phyloP scores from a whole-genome alignment of 2,888 invertebrate genomes.

The Tanypteryx hageni region DNA sequence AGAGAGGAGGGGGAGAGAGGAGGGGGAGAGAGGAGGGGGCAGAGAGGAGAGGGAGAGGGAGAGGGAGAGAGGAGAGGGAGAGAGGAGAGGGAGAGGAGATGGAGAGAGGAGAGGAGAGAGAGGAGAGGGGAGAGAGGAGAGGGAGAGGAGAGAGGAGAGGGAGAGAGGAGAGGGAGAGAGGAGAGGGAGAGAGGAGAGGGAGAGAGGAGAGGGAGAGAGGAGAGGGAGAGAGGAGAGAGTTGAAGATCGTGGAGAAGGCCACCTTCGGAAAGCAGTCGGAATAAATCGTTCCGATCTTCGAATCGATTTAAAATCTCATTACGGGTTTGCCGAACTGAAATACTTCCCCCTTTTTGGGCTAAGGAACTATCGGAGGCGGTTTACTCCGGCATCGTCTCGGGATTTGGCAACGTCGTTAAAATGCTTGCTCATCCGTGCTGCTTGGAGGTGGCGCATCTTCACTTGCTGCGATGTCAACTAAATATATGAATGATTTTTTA shows the following conservation, averaged over 20 bases:
- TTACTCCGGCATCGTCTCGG: neutral
- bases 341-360: neutral
- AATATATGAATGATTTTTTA: too few relatives aligned
- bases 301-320: conserved; percentile 47
- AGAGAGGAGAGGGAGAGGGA: neutral
- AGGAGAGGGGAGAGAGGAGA: neutral
- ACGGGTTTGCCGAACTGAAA: conserved; percentile 4
- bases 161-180: neutral
- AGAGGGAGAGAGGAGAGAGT: neutral
- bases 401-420: neutral
- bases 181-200: neutral
- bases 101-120: neutral
- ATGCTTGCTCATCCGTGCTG: neutral
- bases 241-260: neutral
- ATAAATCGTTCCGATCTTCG: conserved; percentile 28
- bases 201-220: neutral
- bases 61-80: neutral
- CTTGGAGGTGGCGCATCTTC: neutral
- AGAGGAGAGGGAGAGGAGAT: neutral
- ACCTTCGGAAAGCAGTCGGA: conserved; percentile 1
- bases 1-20: neutral
- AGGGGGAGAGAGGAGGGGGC: neutral
- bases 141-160: neutral
- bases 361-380: neutral
- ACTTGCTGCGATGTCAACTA: too few relatives aligned